Evolutionary conservation across 2,797 vertebrate species (phyloP).

Genomic region (Antennarius maculatus): DNA sequence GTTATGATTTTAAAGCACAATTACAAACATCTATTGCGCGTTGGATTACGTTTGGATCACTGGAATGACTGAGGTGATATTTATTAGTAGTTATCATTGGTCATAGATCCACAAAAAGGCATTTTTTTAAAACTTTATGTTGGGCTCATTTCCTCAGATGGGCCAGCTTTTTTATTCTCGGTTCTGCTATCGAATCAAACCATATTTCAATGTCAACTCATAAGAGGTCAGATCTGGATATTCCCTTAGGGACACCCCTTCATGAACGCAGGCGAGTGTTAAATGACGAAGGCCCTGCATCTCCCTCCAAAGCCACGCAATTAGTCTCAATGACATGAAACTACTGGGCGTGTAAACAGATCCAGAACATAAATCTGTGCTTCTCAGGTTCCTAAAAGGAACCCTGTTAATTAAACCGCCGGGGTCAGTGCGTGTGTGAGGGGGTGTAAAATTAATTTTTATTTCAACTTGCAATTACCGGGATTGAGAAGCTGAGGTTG

Average conservation of each 20-base stretch:
- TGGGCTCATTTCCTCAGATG: constrained; percentile 39
- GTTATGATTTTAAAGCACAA: constrained; percentile 68
- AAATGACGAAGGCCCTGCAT: constrained; percentile 51
- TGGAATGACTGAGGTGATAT: too few relatives aligned
- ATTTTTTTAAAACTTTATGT: constrained; percentile 47
- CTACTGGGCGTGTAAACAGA: constrained; percentile 65
- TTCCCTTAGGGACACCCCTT: constrained; percentile 38
- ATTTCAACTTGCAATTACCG: constrained; percentile 58
- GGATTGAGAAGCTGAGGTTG: constrained; percentile 31
- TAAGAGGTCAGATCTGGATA: constrained; percentile 62
- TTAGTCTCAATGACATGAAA: constrained; percentile 62
- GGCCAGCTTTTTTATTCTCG: constrained; percentile 32
- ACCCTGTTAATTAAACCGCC: constrained; percentile 70
- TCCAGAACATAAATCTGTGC: constrained; percentile 64
- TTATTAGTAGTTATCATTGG: constrained; percentile 74
- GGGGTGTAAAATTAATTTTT: constrained; percentile 64
- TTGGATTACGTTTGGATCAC: not conserved
- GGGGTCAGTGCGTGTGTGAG: constrained; percentile 65
- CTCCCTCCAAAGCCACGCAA: constrained; percentile 52
- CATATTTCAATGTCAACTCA: constrained; percentile 54
- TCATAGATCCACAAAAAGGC: constrained; percentile 58
- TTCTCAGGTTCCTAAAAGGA: constrained; percentile 47
- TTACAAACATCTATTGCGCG: constrained; percentile 68
- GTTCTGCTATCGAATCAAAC: constrained; percentile 44
- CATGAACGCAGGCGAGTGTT: constrained; percentile 29